Evolutionary conservation across 2,113 vertebrate species (phyloP).

Genomic region (mouse (Mus musculus)): GRCm39 chr3:146210001-146210500

Average conservation of each 20-base stretch:
- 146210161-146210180: slow-evolving; percentile 24
- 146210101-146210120: neutral
- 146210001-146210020: slow-evolving; percentile 36
- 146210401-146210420: neutral
- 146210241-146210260: neutral
- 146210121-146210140: neutral
- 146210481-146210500: neutral
- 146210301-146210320: neutral
- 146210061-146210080: neutral
- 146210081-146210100: neutral
- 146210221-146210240: neutral
- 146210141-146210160: neutral
- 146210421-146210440: neutral
- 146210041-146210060: neutral
- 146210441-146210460: slow-evolving; percentile 23
- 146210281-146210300: slow-evolving; percentile 5
- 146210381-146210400: neutral
- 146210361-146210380: neutral
- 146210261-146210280: slow-evolving; percentile 37
- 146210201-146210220: neutral
- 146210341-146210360: slow-evolving; percentile 6
- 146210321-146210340: neutral
- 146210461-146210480: neutral
- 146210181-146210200: neutral
- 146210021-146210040: neutral